A percentile compares a stretch with the other conserved stretches of the same genome.
Conservation (phyloP, 1,140 invertebrate genomes). For the Archegozetes longisetosus region DNA sequence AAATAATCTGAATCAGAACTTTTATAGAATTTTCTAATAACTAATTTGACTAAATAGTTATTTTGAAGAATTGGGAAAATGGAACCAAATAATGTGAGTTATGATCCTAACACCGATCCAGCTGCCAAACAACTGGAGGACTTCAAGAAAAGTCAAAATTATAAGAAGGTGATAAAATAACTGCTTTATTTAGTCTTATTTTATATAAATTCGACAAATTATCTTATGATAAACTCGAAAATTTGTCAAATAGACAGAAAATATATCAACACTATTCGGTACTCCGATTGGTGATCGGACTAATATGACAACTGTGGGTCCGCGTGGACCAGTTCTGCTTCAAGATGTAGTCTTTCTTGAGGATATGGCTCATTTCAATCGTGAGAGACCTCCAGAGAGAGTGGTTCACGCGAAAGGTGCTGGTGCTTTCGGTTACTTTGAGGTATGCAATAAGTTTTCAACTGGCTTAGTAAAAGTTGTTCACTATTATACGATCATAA, state of each 20-base stretch:
- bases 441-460: constrained; percentile 79
- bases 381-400: constrained; percentile 88
- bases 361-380: constrained; percentile 68
- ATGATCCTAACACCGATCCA: constrained; percentile 32
- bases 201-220: neutral
- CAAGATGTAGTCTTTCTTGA: constrained; percentile 73
- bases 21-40: no score
- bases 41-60: no score
- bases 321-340: constrained; percentile 66
- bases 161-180: constrained; percentile 25
- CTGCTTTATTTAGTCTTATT: neutral
- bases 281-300: constrained; percentile 61
- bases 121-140: constrained; percentile 48
- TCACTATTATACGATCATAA: no score
- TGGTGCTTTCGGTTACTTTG: constrained; percentile 93
- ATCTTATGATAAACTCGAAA: neutral
- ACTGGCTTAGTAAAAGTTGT: no score
- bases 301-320: constrained; percentile 65
- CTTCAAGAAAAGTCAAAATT: constrained; percentile 44
- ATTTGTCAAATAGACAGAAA: constrained; percentile 1
- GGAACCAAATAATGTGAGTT: no score
- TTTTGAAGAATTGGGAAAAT: no score
- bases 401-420: constrained; percentile 96
- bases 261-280: constrained; percentile 50
- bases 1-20: no score